Base-by-base conservation (phyloP, 2,888 invertebrate species). In the Stegophylla sp. region DNA sequence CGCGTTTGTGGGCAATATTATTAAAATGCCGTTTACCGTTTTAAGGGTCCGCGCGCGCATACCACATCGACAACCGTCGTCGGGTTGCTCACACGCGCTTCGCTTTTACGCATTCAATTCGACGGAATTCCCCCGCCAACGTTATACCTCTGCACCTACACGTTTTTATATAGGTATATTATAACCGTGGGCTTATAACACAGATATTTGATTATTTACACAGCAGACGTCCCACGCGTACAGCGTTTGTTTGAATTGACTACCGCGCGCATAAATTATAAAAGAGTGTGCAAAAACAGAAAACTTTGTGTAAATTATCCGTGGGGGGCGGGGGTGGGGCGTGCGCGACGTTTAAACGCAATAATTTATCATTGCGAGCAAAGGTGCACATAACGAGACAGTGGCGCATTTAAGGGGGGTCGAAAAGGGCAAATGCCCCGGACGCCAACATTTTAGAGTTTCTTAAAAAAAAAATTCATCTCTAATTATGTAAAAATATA, bases 81-180 rank as follows among this genome's bases (percentile, higher is more conserved):
- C n/a, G n/a, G n/a, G n/a, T n/a, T n/a, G n/a, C n/a, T 45, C 61
- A 34, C 48, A 48, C 34, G 63, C 63, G 17, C 63, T n/a, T 51
- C 20, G 20, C 63, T 74, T 63, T 63, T 63, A 74, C 63, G 34
- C 63, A 48, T 51, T 63, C 48, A 74, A 74, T 74, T 74, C 48
- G 48, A 74, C 48, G 63, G 63, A 74, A 74, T 74, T 51, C n/a
- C n/a, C n/a, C 48, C 63, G 48, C 17, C 20, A 74, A 20, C 15
- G 26, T 15, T n/a, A n/a, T n/a, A n/a, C n/a, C n/a, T n/a, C n/a
- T n/a, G n/a, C n/a, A n/a, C n/a, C n/a, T n/a, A n/a, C n/a, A n/a
- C n/a, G n/a, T n/a, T n/a, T n/a, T n/a, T n/a, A n/a, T 56, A 64
- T 43, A 43, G n/a, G 17, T 26, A 20, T 48, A 17, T 34, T 34